Conservation (phyloP, 2,888 invertebrate species). For the Synergus gifuensis region DNA sequence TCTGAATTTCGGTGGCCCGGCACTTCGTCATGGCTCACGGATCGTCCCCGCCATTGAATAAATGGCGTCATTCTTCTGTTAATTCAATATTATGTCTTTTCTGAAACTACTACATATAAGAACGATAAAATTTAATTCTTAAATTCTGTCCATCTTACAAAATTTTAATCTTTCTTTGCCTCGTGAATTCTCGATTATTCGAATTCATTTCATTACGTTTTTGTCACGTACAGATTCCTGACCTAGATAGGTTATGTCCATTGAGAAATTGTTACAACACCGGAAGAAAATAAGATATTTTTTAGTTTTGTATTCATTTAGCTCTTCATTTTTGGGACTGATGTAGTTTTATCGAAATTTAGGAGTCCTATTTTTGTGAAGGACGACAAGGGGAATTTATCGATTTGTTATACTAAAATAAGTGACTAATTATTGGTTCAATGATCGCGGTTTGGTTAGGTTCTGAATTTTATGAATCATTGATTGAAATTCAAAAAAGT, state of each 20-base stretch:
- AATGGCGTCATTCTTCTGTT: constrained; percentile 60
- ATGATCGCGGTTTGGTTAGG: not conserved
- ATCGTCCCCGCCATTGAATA: constrained; percentile 68
- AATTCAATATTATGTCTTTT: constrained; percentile 4
- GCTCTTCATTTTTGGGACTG: not conserved
- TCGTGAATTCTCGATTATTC: not conserved
- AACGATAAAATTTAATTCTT: not conserved
- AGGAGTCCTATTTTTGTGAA: not conserved
- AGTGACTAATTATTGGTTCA: not conserved
- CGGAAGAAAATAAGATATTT: not conserved
- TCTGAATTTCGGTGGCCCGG: constrained; percentile 9
- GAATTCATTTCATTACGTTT: not conserved
- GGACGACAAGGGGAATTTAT: not conserved
- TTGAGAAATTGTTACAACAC: not conserved
- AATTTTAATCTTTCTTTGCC: not conserved
- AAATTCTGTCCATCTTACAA: not conserved
- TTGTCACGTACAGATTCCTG: not conserved
- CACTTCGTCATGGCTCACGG: constrained; percentile 20
- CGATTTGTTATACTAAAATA: not conserved
- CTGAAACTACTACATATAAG: not conserved
- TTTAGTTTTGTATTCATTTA: not conserved
- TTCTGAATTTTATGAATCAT: not conserved
- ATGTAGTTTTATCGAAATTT: not conserved
- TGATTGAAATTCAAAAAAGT: not conserved
- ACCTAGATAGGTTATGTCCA: not conserved